Conservation (phyloP, 2,888 invertebrate genomes). For the Embidobia sp. region DNA sequence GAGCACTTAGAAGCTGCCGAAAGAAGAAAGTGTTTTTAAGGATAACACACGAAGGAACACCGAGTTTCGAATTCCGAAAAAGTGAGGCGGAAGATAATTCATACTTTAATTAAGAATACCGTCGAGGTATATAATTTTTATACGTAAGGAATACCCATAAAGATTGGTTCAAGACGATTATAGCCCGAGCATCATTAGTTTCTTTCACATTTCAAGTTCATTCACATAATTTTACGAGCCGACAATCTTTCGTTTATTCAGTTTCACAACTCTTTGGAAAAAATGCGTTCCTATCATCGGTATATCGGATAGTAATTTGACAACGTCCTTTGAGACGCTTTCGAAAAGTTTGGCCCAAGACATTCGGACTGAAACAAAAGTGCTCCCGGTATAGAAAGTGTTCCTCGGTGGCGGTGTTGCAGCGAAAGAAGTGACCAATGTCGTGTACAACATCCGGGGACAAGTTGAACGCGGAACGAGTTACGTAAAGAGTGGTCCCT, state of each 20-base stretch:
- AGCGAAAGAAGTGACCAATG: constrained; percentile 33
- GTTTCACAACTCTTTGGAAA: constrained; percentile 39
- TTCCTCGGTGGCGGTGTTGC: constrained; percentile 9
- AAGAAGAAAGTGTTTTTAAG: constrained; percentile 23
- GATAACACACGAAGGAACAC: constrained; percentile 3
- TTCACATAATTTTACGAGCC: constrained; percentile 36
- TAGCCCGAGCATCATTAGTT: constrained; percentile 14
- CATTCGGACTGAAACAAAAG: constrained; percentile 25
- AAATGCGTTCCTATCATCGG: constrained; percentile 31
- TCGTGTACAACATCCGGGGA: constrained; percentile 39
- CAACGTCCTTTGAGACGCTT: neutral
- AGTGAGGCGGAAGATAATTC: constrained; percentile 6
- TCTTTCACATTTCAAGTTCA: constrained; percentile 28
- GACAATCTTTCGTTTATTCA: neutral
- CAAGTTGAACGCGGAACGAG: constrained; percentile 36
- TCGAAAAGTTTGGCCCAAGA: constrained; percentile 5
- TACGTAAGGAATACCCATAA: constrained; percentile 15
- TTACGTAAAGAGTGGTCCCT: constrained; percentile 60
- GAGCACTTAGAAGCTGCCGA: neutral
- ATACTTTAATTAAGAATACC: constrained; percentile 18
- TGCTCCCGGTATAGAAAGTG: constrained; percentile 51
- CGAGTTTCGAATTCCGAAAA: constrained; percentile 5
- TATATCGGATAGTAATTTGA: constrained; percentile 10
- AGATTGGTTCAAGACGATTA: constrained; percentile 32
- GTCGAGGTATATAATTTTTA: constrained; percentile 16